These are phyloP conservation scores for Lithophane ornitopus DNA, from an alignment of 2,888 invertebrate genomes.

Conservation along the genomic window DNA sequence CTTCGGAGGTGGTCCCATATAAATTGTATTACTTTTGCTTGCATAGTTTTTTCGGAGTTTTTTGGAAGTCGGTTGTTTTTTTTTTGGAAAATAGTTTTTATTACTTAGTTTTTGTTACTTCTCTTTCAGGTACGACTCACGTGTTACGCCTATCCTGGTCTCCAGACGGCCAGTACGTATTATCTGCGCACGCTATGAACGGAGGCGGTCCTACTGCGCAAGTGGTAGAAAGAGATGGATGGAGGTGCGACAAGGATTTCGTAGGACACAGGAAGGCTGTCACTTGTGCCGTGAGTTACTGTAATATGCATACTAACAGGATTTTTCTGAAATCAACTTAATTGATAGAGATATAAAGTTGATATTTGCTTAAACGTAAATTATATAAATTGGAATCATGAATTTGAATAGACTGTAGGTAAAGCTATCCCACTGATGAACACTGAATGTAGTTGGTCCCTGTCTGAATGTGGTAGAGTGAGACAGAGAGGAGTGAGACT, in stretches of 20 bases:
- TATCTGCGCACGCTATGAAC: constrained; percentile 99
- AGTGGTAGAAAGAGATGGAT: constrained; percentile 98
- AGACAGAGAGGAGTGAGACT: too few relatives aligned
- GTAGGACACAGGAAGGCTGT: constrained; percentile 99
- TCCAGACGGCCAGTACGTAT: constrained; percentile 98
- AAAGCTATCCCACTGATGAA: neutral
- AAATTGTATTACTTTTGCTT: too few relatives aligned
- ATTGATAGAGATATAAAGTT: neutral
- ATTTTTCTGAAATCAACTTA: neutral
- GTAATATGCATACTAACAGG: neutral
- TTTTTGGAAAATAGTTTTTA: too few relatives aligned
- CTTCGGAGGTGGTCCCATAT: too few relatives aligned
- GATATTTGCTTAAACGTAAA: neutral
- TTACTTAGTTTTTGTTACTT: too few relatives aligned
- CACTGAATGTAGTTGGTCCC: neutral
- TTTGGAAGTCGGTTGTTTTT: too few relatives aligned
- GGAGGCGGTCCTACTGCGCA: constrained; percentile 99
- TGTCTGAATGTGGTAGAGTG: too few relatives aligned
- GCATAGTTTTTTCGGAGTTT: too few relatives aligned
- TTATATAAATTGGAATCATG: neutral
- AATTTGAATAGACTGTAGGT: neutral
- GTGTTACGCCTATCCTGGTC: constrained; percentile 98
- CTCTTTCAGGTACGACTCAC: constrained; percentile 95
- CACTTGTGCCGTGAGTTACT: constrained; percentile 95
- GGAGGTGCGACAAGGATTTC: constrained; percentile 98